Evolutionary conservation across 2,888 invertebrate genomes (phyloP), one percentile per base, ranked within the genome.

Genomic region (Lutraria lutraria): DNA sequence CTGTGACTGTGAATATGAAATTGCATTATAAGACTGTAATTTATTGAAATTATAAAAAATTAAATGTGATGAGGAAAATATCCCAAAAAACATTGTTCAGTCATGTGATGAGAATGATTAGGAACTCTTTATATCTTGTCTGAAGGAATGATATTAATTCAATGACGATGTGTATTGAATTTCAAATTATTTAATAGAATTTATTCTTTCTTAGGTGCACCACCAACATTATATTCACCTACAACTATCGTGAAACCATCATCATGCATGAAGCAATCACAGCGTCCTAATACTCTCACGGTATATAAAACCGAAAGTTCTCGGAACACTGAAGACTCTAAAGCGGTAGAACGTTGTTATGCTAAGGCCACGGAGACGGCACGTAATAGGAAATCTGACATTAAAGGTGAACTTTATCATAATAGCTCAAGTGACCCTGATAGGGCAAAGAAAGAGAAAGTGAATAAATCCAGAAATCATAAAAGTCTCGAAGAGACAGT

Each of bases 401-500:
- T 76, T 3, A 76, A 68, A 68, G 63, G n/a, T 10, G 63, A 68
- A 25, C 63, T 25, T 68, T 68, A 34, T 31, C 76, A 16, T 76
- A 19, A 25, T 31, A 34, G 31, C 76, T 16, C 6, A 53, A 52
- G 15, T 53, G 81, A 34, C 10, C 52, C 80, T 0, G 52, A 52
- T 15, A 85, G 79, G 56, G 43, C 3, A 6, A 76, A 85, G 56
- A 85, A 76, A 8, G 85, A 85, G 8, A 63, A 54, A 15, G 21
- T 54, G 16, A 31, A 31, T 52, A 76, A 85, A 79, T 12, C 56
- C 13, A 76, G 34, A 34, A 60, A 43, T 29, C 79, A 54, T 21
- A 85, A 85, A 56, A 85, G 85, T 53, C 68, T 90, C 0, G 88
- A 88, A 83, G 88, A 90, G 19, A 88, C 90, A 0, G 90, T 90